Base-by-base conservation (phyloP, 2,888 invertebrate species). In the Dryocosmus kuriphilus region DNA sequence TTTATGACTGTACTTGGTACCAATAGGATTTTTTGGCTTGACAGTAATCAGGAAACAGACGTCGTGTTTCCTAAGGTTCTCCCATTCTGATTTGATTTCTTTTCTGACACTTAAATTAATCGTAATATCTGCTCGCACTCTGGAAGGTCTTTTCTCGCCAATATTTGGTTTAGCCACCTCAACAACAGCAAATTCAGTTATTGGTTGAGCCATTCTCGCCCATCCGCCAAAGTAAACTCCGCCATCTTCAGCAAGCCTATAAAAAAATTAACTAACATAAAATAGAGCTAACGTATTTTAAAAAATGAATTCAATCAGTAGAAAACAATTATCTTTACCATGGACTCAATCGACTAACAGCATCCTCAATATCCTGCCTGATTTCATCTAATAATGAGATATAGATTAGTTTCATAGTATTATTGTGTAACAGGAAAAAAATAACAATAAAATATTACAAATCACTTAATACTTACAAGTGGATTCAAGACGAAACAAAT, bases 151-250 rank as follows among this genome's bases (percentile, higher is more conserved):
- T 87, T 97, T 97, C 91, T 99, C 99, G 0, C 99, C 96, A 63
- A 97, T 96, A 90, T 97, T 97, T 0, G 97, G 97, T 88, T 97
- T 97, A 0, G 97, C 96, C 11, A 98, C 98, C 92, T 99, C 99
- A 0, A 99, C 97, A 1, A 99, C 97, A 3, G 97, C 96, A 92
- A 99, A 99, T 79, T 96, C 95, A 11, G 96, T 94, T 77, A 99
- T 96, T 0, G 98, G 98, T 86, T 98, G 96, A 0, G 99, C 99
- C 99, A 99, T 99, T 81, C 99, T 94, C 0, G 99, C 99, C 99
- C 99, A 99, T 2, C 99, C 99, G 19, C 98, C 98, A 92, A 98
- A 99, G 87, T 97, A 96, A 0, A 96, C 95, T 75, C 94, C 94
- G 0, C 94, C 95, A 89, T 98, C 97, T 93, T 98, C 99, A 0